Evolutionary conservation across 1,140 invertebrate species (phyloP).

Genomic region (Orussus abietinus): DNA sequence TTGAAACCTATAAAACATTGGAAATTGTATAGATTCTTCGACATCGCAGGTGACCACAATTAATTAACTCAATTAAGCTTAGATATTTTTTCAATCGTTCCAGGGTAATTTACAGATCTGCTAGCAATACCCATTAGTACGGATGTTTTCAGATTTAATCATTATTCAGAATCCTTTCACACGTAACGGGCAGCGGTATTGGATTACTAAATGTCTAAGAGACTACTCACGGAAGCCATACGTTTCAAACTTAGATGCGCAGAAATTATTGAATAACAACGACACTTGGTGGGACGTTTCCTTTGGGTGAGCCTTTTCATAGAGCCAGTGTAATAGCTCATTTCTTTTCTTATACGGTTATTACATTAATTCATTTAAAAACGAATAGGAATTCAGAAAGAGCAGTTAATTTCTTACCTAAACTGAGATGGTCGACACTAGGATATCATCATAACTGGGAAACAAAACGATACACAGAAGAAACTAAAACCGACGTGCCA

Average conservation of each 20-base stretch:
- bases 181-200: conserved; percentile 69
- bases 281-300: conserved; percentile 54
- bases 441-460: conserved; percentile 97
- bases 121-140: too few relatives aligned
- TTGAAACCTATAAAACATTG: conserved; percentile 55
- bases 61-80: background rate
- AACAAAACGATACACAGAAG: conserved; percentile 78
- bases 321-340: too few relatives aligned
- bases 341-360: too few relatives aligned
- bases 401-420: conserved; percentile 45
- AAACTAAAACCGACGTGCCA: conserved; percentile 65
- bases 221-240: conserved; percentile 76
- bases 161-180: conserved; percentile 84
- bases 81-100: background rate
- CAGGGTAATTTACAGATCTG: too few relatives aligned
- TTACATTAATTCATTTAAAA: too few relatives aligned
- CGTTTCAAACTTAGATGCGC: conserved; percentile 70
- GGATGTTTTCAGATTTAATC: conserved; percentile 39
- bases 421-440: conserved; percentile 85
- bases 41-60: conserved; percentile 53
- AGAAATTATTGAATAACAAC: conserved; percentile 45
- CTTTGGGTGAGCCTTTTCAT: conserved; percentile 43
- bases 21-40: conserved; percentile 56
- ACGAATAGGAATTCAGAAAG: conserved; percentile 26
- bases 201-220: conserved; percentile 74